Conservation (phyloP, 1,140 invertebrate genomes). For the Anagrus nilaparvatae region DNA sequence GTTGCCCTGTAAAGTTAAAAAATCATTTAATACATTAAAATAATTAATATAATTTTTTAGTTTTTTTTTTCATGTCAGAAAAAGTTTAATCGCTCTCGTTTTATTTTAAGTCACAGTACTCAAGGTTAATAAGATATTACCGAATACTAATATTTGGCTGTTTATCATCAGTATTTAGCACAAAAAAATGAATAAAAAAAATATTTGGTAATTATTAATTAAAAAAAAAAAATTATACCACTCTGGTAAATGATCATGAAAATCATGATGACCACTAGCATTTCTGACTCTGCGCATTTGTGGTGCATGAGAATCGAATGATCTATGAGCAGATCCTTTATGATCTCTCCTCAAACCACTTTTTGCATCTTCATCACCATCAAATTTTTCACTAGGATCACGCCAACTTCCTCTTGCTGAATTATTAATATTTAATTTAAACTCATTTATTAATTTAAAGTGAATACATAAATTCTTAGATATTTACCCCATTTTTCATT, state of each 20-base stretch:
- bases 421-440: slow-evolving; percentile 10
- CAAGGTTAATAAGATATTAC: slow-evolving; percentile 10
- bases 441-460: slow-evolving; percentile 5
- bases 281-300: slow-evolving; percentile 30
- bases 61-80: slow-evolving; percentile 5
- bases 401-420: slow-evolving; percentile 51
- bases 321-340: slow-evolving; percentile 36
- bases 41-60: neutral
- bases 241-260: slow-evolving; percentile 60
- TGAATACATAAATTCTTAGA: neutral
- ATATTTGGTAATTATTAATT: neutral
- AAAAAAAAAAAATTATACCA: slow-evolving; percentile 39
- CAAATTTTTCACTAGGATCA: slow-evolving; percentile 41
- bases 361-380: slow-evolving; percentile 30
- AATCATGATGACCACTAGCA: slow-evolving; percentile 40
- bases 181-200: neutral
- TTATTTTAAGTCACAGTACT: slow-evolving; percentile 17
- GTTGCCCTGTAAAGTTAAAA: slow-evolving; percentile 43
- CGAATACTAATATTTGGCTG: slow-evolving; percentile 22
- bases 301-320: slow-evolving; percentile 37
- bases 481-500: slow-evolving; percentile 47
- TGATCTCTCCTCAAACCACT: slow-evolving; percentile 40
- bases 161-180: slow-evolving; percentile 18
- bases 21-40: neutral
- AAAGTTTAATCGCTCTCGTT: slow-evolving; percentile 16